Conservation (phyloP, 2,888 invertebrate species). For the Lymantria monacha region DNA sequence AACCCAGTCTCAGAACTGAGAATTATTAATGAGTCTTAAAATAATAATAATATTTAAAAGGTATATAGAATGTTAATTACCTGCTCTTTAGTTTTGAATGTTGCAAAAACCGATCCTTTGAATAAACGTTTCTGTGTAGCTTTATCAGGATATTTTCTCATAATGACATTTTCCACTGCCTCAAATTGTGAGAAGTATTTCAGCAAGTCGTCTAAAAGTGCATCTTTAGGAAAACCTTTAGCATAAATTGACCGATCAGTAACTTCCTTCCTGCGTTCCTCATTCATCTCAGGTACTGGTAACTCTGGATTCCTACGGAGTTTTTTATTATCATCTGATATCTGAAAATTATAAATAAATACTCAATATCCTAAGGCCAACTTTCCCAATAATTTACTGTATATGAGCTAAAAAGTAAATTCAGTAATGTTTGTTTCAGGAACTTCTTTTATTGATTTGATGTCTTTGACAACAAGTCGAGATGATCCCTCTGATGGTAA, state of each 20-base stretch:
- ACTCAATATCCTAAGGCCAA: background rate
- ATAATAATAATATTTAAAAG: too few relatives aligned
- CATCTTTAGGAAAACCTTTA: constrained; percentile 91
- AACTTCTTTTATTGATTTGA: too few relatives aligned
- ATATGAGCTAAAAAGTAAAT: too few relatives aligned
- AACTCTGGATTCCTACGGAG: constrained; percentile 87
- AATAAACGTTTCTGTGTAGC: constrained; percentile 85
- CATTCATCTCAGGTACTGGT: constrained; percentile 92
- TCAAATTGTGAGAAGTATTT: constrained; percentile 88
- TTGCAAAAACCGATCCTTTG: constrained; percentile 96
- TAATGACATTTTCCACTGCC: constrained; percentile 85
- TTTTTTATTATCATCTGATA: constrained; percentile 86
- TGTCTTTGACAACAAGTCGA: too few relatives aligned
- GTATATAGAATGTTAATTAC: constrained; percentile 37
- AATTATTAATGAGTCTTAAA: too few relatives aligned
- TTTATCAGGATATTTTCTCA: constrained; percentile 84
- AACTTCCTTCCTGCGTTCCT: constrained; percentile 90
- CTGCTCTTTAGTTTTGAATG: constrained; percentile 91
- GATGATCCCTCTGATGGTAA: too few relatives aligned
- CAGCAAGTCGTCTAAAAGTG: constrained; percentile 86
- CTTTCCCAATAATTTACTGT: too few relatives aligned
- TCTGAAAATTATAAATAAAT: constrained; percentile 47
- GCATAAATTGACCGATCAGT: constrained; percentile 90
- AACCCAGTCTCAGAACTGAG: too few relatives aligned
- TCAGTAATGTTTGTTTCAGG: too few relatives aligned